These are phyloP conservation scores for Papilio elwesi DNA, from an alignment of 2,888 invertebrate species.

Conservation along the genomic window DNA sequence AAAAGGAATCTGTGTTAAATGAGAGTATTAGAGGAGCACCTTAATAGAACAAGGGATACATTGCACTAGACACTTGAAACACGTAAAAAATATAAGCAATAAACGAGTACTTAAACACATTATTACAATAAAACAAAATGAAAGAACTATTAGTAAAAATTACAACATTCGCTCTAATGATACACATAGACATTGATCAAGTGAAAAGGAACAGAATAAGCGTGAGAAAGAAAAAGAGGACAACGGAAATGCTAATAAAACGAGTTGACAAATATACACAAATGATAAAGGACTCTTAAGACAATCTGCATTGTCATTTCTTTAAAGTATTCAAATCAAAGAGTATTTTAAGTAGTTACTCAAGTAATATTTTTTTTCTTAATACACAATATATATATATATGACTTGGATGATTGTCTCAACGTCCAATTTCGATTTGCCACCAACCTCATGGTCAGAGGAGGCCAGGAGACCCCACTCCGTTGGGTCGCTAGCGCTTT, in stretches of 20 bases:
- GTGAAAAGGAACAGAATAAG: slow-evolving; percentile 51
- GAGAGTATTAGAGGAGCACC: slow-evolving; percentile 54
- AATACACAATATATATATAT: neutral
- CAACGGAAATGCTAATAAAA: slow-evolving; percentile 49
- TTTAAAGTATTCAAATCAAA: neutral
- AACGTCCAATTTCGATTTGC: slow-evolving; percentile 38
- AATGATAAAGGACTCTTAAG: slow-evolving; percentile 45
- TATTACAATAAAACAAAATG: slow-evolving; percentile 47
- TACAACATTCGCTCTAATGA: slow-evolving; percentile 50
- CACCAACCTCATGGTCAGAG: slow-evolving; percentile 64
- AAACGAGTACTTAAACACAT: slow-evolving; percentile 38
- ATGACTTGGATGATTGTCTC: slow-evolving; percentile 46
- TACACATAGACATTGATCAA: slow-evolving; percentile 51
- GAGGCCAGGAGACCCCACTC: slow-evolving; percentile 63
- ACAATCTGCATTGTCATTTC: slow-evolving; percentile 46
- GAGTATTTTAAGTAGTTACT: neutral
- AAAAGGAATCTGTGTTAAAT: slow-evolving; percentile 76
- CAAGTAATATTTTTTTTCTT: neutral
- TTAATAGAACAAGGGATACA: slow-evolving; percentile 47
- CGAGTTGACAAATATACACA: slow-evolving; percentile 47
- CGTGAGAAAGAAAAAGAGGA: slow-evolving; percentile 45
- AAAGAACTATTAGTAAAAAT: slow-evolving; percentile 51
- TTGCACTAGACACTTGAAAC: slow-evolving; percentile 36
- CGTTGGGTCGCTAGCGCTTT: slow-evolving; percentile 58
- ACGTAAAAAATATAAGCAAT: slow-evolving; percentile 29